Evolutionary conservation across 92 coral and sea anemone genomes (phyloP), one percentile per base, ranked within the genome.

Genomic region (Palythoa grandiflora): DNA sequence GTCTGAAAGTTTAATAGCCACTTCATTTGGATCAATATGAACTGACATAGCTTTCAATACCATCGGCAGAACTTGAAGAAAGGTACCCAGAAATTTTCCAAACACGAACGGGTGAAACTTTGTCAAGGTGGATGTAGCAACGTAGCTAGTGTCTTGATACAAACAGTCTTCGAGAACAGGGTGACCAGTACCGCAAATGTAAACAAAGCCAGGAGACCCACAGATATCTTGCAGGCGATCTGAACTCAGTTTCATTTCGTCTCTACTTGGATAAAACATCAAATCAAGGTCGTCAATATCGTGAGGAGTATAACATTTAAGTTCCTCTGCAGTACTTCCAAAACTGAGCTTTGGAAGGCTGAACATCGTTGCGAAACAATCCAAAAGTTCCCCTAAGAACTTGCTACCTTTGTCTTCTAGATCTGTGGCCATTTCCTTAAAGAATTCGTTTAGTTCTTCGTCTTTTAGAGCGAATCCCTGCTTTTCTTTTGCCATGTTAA

Each of bases 241-340:
- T 3, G 85, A 87, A 61, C 68, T 11, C 20, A 93, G 60, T 78
- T 36, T 39, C 44, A 75, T 74, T 61, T 87, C 81, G 0, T 91
- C 93, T 9, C 89, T 63, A 16, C 51, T 63, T 0, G 96, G 89
- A 61, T 71, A 91, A 57, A 94, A 71, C 90, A 92, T 77, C 17
- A 94, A 48, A 54, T 94, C 96, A 4, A 91, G 52, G 79, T 93
- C 94, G 7, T 94, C 94, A 20, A 89, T 78, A 59, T 93, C 91
- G 17, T 89, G 71, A 4, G 90, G 93, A 2, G 79, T 40, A 39
- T 79, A 68, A 47, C 90, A 89, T 87, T 72, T 91, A 14, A 93
- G 83, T 17, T 87, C 87, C 80, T 94, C 96, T 0, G 68, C 88
- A 0, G 96, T 80, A 53, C 96, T 92, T 28, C 96, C 96, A 57